A percentile compares a stretch with the other conserved stretches of the same genome.
These are phyloP conservation scores for Zeus faber DNA, from an alignment of 2,113 vertebrate species.

Conservation along the genomic window DNA sequence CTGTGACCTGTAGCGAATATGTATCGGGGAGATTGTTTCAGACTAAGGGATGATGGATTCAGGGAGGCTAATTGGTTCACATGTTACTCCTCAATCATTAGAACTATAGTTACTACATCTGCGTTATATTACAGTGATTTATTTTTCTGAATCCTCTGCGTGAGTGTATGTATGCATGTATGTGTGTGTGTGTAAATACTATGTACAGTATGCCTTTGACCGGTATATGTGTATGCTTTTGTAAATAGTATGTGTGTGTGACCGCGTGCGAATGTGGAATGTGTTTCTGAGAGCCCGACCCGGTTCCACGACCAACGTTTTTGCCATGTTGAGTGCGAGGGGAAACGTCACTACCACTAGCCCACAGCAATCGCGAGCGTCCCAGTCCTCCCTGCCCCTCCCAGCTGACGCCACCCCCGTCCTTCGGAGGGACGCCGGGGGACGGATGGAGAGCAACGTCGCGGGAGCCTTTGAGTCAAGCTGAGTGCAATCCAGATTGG, in stretches of 20 bases:
- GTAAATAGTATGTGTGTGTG: conserved; percentile 63
- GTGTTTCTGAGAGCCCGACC: conserved; percentile 32
- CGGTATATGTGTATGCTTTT: conserved; percentile 60
- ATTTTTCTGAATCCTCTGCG: conserved; percentile 57
- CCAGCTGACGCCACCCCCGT: not conserved
- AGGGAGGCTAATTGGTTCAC: conserved; percentile 45
- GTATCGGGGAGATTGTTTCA: conserved; percentile 4
- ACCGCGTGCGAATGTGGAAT: conserved; percentile 32
- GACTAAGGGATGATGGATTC: conserved; percentile 10
- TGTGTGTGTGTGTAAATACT: conserved; percentile 60
- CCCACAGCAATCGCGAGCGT: conserved; percentile 1
- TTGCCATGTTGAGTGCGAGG: conserved; percentile 27
- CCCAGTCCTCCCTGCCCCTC: not conserved
- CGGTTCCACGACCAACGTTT: conserved; percentile 52
- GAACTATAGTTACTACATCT: conserved; percentile 51
- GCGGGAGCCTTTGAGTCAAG: conserved; percentile 3
- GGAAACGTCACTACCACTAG: too few relatives aligned
- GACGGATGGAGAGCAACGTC: too few relatives aligned
- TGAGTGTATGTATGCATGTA: conserved; percentile 1
- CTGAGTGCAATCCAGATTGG: conserved; percentile 35
- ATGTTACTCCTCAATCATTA: conserved; percentile 20
- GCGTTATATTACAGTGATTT: conserved; percentile 53
- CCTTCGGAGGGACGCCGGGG: not conserved
- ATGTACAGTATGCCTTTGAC: conserved; percentile 61
- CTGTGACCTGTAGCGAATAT: not conserved